A percentile compares a stretch with the other conserved stretches of the same genome.
Evolutionary conservation across 2,797 vertebrate species (phyloP).

Genomic region (Peromyscus melanophrys): DNA sequence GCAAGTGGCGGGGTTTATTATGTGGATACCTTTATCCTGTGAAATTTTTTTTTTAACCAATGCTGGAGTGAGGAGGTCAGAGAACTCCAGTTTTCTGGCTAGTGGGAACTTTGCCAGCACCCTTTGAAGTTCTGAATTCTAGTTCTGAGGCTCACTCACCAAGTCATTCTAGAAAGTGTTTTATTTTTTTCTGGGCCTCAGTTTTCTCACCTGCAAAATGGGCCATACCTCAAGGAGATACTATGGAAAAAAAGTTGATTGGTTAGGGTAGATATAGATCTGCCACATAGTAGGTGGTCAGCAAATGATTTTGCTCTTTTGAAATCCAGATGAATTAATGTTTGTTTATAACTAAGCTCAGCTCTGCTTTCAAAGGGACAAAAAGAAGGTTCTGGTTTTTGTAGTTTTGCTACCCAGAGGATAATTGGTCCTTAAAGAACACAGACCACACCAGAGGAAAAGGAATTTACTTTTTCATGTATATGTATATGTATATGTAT

Average conservation of each 20-base stretch:
- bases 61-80: accelerated
- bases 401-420: slow-evolving; percentile 4
- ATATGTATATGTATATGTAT: too few species aligned
- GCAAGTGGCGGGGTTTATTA: background rate
- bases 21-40: accelerated
- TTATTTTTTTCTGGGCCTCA: background rate
- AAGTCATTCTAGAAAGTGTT: background rate
- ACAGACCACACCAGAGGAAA: background rate
- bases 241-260: background rate
- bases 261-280: too few species aligned
- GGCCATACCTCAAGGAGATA: background rate
- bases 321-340: background rate
- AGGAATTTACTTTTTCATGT: background rate
- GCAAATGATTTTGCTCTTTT: background rate
- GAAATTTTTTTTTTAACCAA: background rate
- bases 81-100: too few species aligned
- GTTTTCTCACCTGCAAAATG: background rate
- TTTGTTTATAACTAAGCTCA: background rate
- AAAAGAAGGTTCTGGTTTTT: background rate
- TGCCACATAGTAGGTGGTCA: background rate
- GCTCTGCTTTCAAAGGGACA: background rate
- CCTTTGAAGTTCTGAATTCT: background rate
- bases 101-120: background rate
- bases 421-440: slow-evolving; percentile 42
- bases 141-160: background rate